These are phyloP conservation scores for Agrilus planipennis DNA, from an alignment of 1,140 invertebrate species.

Conservation along the genomic window DNA sequence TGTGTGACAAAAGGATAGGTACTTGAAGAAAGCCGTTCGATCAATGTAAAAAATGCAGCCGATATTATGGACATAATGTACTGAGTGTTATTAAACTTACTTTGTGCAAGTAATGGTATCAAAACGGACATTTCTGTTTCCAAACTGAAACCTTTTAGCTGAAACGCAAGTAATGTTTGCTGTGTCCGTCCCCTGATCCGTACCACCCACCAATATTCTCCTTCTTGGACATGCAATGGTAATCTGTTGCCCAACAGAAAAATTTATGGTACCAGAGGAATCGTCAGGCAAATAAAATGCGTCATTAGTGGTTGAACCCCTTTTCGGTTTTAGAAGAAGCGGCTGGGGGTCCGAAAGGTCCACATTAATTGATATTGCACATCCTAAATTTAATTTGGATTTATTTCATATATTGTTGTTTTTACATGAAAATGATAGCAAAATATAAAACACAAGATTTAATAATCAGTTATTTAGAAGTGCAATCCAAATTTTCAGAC, in stretches of 20 bases:
- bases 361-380: slow-evolving; percentile 7
- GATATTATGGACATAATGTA: too few relatives aligned
- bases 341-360: slow-evolving; percentile 9
- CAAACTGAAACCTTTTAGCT: slow-evolving; percentile 6
- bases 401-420: too few relatives aligned
- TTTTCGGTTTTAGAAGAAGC: slow-evolving; percentile 4
- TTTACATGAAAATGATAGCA: too few relatives aligned
- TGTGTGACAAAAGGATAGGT: too few relatives aligned
- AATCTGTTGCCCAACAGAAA: slow-evolving; percentile 6
- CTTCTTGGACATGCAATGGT: slow-evolving; percentile 17
- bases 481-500: too few relatives aligned
- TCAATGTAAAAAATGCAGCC: too few relatives aligned
- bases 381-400: too few relatives aligned
- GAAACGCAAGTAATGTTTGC: slow-evolving; percentile 8
- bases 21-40: too few relatives aligned
- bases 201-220: slow-evolving; percentile 6
- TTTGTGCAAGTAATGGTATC: slow-evolving; percentile 12
- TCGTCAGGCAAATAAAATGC: not conserved
- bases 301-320: not conserved
- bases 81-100: too few relatives aligned
- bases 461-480: too few relatives aligned
- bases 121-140: slow-evolving; percentile 10
- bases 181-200: not conserved
- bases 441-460: too few relatives aligned
- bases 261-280: slow-evolving; percentile 1